Evolutionary conservation across 2,113 vertebrate species (phyloP).

Genomic region (Callipepla californica): DNA sequence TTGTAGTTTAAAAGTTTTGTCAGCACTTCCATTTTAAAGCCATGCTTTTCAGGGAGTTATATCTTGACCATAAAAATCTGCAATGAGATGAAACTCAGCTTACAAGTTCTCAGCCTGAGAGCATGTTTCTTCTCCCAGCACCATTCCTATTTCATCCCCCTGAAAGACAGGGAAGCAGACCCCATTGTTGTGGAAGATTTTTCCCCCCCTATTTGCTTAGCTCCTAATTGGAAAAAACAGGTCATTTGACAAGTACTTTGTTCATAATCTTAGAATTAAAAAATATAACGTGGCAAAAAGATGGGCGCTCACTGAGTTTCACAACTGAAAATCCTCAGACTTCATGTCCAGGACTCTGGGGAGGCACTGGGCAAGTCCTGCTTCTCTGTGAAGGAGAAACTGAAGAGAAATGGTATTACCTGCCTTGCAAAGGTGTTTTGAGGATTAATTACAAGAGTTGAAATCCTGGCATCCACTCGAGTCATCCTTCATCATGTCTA

Average conservation of each 20-base stretch:
- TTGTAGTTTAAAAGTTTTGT: constrained; percentile 79
- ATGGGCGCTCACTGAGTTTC: background rate
- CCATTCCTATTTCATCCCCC: constrained; percentile 4
- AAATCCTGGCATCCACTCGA: constrained; percentile 30
- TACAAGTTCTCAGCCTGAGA: constrained; percentile 64
- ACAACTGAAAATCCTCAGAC: background rate
- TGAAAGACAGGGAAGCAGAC: constrained; percentile 21
- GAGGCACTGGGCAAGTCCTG: background rate
- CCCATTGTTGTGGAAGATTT: background rate
- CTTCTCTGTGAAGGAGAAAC: constrained; percentile 1
- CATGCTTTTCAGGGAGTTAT: constrained; percentile 73
- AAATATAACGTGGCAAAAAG: background rate
- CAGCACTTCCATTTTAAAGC: constrained; percentile 77
- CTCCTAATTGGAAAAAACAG: constrained; percentile 29
- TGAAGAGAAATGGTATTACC: background rate
- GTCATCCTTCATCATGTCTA: constrained; percentile 38
- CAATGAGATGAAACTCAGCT: constrained; percentile 53
- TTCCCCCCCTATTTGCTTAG: background rate
- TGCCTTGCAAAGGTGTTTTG: constrained; percentile 19
- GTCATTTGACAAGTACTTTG: constrained; percentile 13
- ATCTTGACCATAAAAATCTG: constrained; percentile 75
- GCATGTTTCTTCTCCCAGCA: background rate
- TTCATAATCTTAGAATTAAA: background rate
- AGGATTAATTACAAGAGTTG: background rate
- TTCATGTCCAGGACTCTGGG: background rate